phyloP scores from a whole-genome alignment of 1,140 invertebrate genomes.

The Ephestia elutella region DNA sequence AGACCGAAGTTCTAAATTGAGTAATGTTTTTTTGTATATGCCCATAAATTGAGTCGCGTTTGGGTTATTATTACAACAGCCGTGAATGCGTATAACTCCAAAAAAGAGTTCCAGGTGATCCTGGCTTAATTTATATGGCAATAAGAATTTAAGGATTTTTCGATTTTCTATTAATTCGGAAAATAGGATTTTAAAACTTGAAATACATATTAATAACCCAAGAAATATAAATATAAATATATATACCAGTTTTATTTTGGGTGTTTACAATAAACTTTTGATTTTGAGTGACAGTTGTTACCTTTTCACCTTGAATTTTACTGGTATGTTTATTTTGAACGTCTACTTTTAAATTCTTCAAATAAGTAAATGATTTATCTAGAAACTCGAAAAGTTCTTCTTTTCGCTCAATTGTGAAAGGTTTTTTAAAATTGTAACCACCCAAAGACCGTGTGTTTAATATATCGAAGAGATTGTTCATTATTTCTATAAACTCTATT shows the following conservation, averaged over 20 bases:
- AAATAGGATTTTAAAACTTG: conserved; percentile 9
- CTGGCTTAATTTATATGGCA: conserved; percentile 44
- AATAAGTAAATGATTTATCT: conserved; percentile 3
- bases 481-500: conserved; percentile 25
- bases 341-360: neutral
- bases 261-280: neutral
- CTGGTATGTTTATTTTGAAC: neutral
- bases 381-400: conserved; percentile 3
- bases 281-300: neutral
- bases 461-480: conserved; percentile 32
- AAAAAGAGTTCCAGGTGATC: conserved; percentile 61
- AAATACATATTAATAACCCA: conserved; percentile 10
- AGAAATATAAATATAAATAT: too few relatives aligned
- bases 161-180: neutral
- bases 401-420: conserved; percentile 11
- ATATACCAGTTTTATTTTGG: neutral
- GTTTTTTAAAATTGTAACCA: conserved; percentile 25
- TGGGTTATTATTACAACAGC: too few relatives aligned
- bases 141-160: conserved; percentile 9
- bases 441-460: conserved; percentile 26
- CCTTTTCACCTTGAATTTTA: neutral
- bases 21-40: conserved; percentile 15
- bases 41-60: conserved; percentile 26
- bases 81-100: conserved; percentile 32
- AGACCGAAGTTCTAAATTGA: conserved; percentile 3